Evolutionary conservation across 1,140 invertebrate species (phyloP).

Genomic region (Dendroctonus ponderosae): DNA sequence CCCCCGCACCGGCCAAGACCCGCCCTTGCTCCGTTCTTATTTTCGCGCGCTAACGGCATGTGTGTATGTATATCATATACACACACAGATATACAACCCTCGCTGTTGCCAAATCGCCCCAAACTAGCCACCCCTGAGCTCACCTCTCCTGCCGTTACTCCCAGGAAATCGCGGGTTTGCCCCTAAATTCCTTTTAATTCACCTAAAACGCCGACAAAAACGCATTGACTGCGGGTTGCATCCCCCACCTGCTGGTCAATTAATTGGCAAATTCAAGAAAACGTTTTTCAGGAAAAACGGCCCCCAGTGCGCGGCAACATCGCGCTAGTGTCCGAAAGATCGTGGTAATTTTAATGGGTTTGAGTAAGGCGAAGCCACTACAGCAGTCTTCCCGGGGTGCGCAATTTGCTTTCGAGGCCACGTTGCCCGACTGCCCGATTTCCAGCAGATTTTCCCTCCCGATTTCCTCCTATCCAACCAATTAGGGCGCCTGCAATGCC

Average conservation of each 20-base stretch:
- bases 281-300: not conserved
- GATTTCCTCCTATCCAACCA: not conserved
- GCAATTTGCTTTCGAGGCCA: slow-evolving; percentile 21
- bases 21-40: slow-evolving; percentile 42
- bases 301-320: slow-evolving; percentile 2
- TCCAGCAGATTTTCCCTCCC: not conserved
- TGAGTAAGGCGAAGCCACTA: slow-evolving; percentile 22
- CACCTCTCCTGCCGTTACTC: not conserved
- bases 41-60: slow-evolving; percentile 34
- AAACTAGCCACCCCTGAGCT: not conserved
- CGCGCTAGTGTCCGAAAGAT: slow-evolving; percentile 3
- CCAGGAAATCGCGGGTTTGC: not conserved
- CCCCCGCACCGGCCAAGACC: slow-evolving; percentile 46
- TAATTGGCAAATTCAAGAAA: not conserved
- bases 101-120: slow-evolving; percentile 6
- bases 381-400: not conserved
- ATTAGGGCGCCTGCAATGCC: not conserved
- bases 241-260: not conserved
- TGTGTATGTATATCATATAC: slow-evolving; percentile 33
- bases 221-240: not conserved
- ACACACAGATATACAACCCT: slow-evolving; percentile 23
- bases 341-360: slow-evolving; percentile 32
- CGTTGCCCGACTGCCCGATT: slow-evolving; percentile 4
- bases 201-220: not conserved
- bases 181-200: not conserved